phyloP scores from a whole-genome alignment of 2,888 invertebrate genomes.

The Boloria selene region DNA sequence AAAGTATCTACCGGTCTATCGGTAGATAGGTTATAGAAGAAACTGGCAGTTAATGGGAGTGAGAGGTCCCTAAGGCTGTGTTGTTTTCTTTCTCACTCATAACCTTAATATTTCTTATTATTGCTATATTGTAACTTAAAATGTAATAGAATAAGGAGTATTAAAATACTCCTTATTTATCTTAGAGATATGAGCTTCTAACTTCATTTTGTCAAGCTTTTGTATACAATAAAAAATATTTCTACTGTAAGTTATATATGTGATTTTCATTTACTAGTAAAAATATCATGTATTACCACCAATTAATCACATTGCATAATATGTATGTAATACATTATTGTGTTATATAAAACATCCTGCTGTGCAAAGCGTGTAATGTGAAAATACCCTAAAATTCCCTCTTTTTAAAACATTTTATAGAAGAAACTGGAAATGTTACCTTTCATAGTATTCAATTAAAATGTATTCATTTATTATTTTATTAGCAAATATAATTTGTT shows the following conservation, averaged over 20 bases:
- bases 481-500: conserved; percentile 26
- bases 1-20: no score
- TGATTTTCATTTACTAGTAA: no score
- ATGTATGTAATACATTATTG: not conserved
- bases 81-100: conserved; percentile 23
- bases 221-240: no score
- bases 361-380: no score
- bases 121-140: not conserved
- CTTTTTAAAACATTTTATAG: not conserved
- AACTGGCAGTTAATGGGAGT: conserved; percentile 22
- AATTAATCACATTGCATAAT: no score
- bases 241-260: no score
- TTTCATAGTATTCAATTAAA: conserved; percentile 19
- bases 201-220: conserved; percentile 1
- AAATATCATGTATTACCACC: no score
- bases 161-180: conserved; percentile 3
- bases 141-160: not conserved
- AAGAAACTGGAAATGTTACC: conserved; percentile 4
- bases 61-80: conserved; percentile 34
- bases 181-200: not conserved
- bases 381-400: no score
- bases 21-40: no score
- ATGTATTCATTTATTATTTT: conserved; percentile 8
- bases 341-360: not conserved
- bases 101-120: conserved; percentile 1